Evolutionary conservation across 2,888 invertebrate genomes (phyloP), one percentile per base, ranked within the genome.

Genomic region (Carterocephalus palaemon): DNA sequence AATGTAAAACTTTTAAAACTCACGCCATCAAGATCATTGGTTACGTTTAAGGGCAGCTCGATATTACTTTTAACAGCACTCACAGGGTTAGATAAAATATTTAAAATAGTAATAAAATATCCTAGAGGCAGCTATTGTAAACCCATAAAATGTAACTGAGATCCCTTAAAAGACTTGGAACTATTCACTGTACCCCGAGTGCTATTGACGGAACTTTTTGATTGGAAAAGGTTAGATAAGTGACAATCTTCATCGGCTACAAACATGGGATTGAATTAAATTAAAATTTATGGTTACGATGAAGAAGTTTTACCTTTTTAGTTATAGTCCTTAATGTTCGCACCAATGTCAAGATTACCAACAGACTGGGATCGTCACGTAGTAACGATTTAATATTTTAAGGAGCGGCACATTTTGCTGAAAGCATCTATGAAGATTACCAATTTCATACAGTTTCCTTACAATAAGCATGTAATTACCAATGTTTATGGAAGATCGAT

Each of bases 121-220:
- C 32, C 40, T 41, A 32, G 8, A 32, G 32, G 22, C 16, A 32
- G 17, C 38, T 10, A 28, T 41, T 33, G 12, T 26, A 41, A 24
- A 29, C 5, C 28, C 46, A 46, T 55, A 59, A 63, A 64, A 58
- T 61, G 63, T 67, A 60, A 62, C 66, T 59, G 51, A 68, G 54
- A 61, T 60, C 51, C 58, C 52, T 65, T 72, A 62, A 72, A 71
- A 67, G 67, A 60, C 54, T 63, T 56, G 54, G 60, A 70, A 69
- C 59, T 54, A 58, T 63, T 62, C 57, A 51, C 48, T 51, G 42
- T 34, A 46, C 48, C 49, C 52, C 40, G 19, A 70, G 66, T 59
- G 64, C 53, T 59, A 61, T 64, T 67, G 67, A 67, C 65, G 59
- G 66, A 60, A 57, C 62, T 68, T 69, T 69, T 65, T 61, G n/a